phyloP scores from a whole-genome alignment of 2,113 vertebrate species.

The Smithornis capensis region DNA sequence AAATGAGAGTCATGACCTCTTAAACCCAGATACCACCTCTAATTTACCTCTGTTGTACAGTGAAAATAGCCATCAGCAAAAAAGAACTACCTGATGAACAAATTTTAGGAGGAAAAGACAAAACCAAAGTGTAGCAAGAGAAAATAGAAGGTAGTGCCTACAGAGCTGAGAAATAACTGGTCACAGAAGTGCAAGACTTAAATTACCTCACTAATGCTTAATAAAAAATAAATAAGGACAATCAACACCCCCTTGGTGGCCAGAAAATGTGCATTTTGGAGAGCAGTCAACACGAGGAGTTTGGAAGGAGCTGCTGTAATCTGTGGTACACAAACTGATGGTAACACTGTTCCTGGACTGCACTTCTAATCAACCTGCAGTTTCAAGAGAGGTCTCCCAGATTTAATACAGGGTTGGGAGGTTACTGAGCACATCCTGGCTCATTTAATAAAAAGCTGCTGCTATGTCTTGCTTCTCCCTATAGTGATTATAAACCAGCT shows the following conservation, averaged over 20 bases:
- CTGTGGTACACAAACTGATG: too few relatives aligned
- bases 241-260: not conserved
- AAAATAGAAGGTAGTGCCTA: fast-evolving
- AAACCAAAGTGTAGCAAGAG: not conserved
- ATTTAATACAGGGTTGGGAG: not conserved
- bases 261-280: not conserved
- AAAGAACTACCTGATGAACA: not conserved
- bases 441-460: not conserved
- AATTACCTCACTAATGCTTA: not conserved
- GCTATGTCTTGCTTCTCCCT: not conserved
- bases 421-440: not conserved
- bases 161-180: not conserved
- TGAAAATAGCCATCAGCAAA: not conserved
- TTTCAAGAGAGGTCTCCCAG: not conserved
- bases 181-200: not conserved
- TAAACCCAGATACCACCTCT: not conserved
- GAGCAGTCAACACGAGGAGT: not conserved
- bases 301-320: not conserved
- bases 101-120: not conserved
- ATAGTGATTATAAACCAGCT: not conserved
- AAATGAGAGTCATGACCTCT: not conserved
- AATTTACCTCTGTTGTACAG: not conserved
- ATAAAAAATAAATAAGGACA: not conserved
- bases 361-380: not conserved
- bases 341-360: not conserved